Evolutionary conservation across 2,113 vertebrate species (phyloP).

Genomic region (Okapia johnstoni): DNA sequence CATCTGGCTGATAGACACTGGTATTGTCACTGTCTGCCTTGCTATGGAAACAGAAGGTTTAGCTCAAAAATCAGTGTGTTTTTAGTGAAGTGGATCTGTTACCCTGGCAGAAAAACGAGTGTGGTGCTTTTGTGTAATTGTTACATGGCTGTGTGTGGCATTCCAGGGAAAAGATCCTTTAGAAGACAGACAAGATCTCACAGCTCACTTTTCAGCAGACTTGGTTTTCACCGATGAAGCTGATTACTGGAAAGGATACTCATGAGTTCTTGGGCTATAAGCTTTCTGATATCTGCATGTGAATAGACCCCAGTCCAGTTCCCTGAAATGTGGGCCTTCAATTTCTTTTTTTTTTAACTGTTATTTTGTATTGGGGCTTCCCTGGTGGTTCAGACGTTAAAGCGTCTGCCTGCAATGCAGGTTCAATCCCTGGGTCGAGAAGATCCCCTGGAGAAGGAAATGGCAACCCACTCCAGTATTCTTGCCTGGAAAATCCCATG

Average conservation of each 20-base stretch:
- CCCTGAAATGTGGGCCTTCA: neutral
- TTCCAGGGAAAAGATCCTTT: neutral
- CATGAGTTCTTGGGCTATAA: neutral
- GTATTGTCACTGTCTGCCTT: neutral
- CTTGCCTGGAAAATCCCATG: neutral
- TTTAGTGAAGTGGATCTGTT: neutral
- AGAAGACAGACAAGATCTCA: conserved; percentile 11
- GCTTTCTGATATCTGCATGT: neutral
- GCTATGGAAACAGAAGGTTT: neutral
- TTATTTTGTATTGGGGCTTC: neutral
- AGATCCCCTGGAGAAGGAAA: neutral
- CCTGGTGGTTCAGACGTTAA: neutral
- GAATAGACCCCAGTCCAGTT: neutral
- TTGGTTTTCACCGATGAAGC: neutral
- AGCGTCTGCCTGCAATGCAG: neutral
- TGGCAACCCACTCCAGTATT: neutral
- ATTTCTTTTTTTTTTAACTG: neutral
- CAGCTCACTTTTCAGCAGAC: neutral
- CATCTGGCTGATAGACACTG: neutral
- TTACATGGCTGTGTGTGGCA: neutral
- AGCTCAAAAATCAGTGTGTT: neutral
- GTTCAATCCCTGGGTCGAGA: neutral
- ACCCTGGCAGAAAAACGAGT: neutral
- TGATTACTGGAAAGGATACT: neutral
- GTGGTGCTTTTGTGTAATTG: neutral